Base-by-base conservation (phyloP, 2,113 vertebrate genomes). In the Colistium nudipinnis region DNA sequence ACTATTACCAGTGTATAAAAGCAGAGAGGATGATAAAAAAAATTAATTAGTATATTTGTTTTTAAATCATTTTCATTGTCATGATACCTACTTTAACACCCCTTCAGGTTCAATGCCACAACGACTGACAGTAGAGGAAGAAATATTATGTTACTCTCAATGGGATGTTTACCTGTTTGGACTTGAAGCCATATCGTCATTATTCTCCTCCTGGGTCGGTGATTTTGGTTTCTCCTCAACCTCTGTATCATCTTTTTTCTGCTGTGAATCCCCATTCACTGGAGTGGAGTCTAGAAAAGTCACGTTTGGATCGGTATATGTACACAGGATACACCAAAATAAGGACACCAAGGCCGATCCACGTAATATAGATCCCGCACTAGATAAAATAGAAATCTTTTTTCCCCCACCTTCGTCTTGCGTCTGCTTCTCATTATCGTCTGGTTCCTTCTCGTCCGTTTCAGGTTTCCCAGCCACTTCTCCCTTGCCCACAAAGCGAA, bases 401-500 rank as follows among this genome's bases (percentile, higher is more conserved):
- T 25, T 31, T 69, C 83, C n/a, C n/a, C n/a, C n/a, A 92, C 92
- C 93, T 84, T 93, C 88, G 1, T 76, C 81, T 55, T 86, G 52
- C 0, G 72, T 56, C 41, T 94, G 93, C 1, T 88, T 93, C 52
- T 88, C 92, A 0, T 86, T 20, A 41, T 92, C 88, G 70, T 93
- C 94, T 44, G 85, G 84, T 0, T 84, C 84, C 65, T 95, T 94
- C 0, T 16, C 76, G 3, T 95, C 94, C 0, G 76, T 79, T 83
- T 91, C 93, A 9, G 90, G 84, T 82, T 96, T 98, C 87, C 87
- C 92, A 53, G 89, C 70, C 0, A 85, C 72, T 52, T 97, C 96
- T 0, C 82, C 4, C 87, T 96, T 97, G 36, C 95, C 96, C 69
- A 98, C 90, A 79, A 99, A 96, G 11, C 96, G 93, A 0, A 96